Evolutionary conservation across 2,888 invertebrate genomes (phyloP), one percentile per base, ranked within the genome.

Genomic region (Epistrophella euchroma): DNA sequence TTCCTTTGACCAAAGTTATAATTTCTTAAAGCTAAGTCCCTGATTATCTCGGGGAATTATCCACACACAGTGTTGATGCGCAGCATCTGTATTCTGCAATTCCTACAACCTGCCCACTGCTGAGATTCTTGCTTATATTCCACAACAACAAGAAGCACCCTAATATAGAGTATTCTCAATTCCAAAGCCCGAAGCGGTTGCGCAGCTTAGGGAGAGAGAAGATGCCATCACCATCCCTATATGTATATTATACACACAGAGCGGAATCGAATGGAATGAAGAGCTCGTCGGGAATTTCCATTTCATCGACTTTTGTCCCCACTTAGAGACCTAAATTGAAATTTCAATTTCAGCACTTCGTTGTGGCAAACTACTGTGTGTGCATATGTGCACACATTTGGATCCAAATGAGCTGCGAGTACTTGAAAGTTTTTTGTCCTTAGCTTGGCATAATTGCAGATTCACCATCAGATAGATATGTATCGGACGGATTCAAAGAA

Each of bases 81-180:
- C 52, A 70, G 60, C 47, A 78, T 82, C 56, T 75, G 56, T 58
- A 35, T 4, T 52, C 2, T 28, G 6, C 2, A 28, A 28, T 6
- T 6, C 28, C 32, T 6, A 17, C 19, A 3, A 19, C 11, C 66
- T 45, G 62, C 43, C 19, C 32, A 60, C 32, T 19, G 64, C 32
- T 32, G 32, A 66, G 75, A 80, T 85, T 80, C 85, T 64, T 35
- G 28, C 15, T 58, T 58, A 58, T 52, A 43, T 62, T 64, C 28
- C 15, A 13, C 7, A 19, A 25, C 66, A 50, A 64, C 62, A 77
- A 77, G 74, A 43, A 74, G 77, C 76, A 82, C 82, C 86, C 86
- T 87, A 82, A 87, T 87, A 87, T 87, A 87, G 86, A 87, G 86
- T 87, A 87, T 73, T 86, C 70, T 73, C 40, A 82, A 80, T 82